Base-by-base conservation (phyloP, 2,888 invertebrate genomes). In the Scaeva pyrastri region DNA sequence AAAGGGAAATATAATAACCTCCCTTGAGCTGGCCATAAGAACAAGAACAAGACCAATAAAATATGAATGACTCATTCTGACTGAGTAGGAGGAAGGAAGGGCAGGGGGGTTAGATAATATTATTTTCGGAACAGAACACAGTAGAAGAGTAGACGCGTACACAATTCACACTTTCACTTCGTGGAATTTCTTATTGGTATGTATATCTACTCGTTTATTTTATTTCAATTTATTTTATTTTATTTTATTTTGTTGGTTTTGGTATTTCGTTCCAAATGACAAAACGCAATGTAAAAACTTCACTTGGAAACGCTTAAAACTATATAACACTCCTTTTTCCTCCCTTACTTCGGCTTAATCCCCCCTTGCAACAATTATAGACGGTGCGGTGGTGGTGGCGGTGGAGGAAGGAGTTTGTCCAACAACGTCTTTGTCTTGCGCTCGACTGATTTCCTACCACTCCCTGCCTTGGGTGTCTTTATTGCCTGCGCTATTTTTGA, bases 401-500 rank as follows among this genome's bases (percentile, higher is more conserved):
- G 8, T 31, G 6, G 6, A 31, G 31, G 31, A 31, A 31, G 31
- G 31, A 31, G 31, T 8, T 31, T 26, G 26, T 48, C 14, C 31
- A 31, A 52, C 31, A 31, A 52, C 39, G 52, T 19, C 39, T 52
- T 68, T 68, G 39, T 52, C 68, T 68, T 39, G 52, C 39, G 68
- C 52, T 52, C 68, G 39, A 68, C 14, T 68, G 68, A 52, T 52
- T 68, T 66, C 19, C 66, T 31, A 31, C 68, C 68, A 68, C 68
- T 68, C 68, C 68, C 23, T 66, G 23, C 68, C 68, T 39, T 66
- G 23, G 64, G 48, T 45, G 75, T 50, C 64, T 75, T 80, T 76
- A 76, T 76, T 58, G 56, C 72, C 60, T 70, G 78, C 43, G 71
- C 74, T 75, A 84, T 84, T 84, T 84, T 80, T 66, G 80, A 76